Percentiles rank a stretch among this genome's conserved stretches.
phyloP scores from a whole-genome alignment of 2,113 vertebrate species.

The Orycteropus afer region DNA sequence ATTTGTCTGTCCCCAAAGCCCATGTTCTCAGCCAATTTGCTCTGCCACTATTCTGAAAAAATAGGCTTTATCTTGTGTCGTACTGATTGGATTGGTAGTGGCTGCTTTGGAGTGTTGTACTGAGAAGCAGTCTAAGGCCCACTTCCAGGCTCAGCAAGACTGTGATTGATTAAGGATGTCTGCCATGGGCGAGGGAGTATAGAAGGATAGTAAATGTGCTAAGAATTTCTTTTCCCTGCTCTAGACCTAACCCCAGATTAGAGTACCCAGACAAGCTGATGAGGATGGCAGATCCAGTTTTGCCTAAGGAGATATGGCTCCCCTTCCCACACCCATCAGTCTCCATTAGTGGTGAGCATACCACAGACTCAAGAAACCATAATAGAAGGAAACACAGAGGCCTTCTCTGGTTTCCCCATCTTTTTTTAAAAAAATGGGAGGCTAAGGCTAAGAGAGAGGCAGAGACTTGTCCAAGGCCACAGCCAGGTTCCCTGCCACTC shows the following conservation, averaged over 20 bases:
- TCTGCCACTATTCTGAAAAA: not conserved
- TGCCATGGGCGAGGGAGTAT: not conserved
- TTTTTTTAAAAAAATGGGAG: not conserved
- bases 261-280: not conserved
- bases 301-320: not conserved
- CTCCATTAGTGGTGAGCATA: not conserved
- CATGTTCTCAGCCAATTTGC: accelerated
- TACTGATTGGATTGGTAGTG: too few species aligned
- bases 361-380: not conserved
- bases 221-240: not conserved
- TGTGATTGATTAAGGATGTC: not conserved
- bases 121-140: not conserved
- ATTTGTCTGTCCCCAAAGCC: not conserved
- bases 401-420: not conserved
- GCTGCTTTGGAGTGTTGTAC: not conserved
- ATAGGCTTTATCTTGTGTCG: not conserved
- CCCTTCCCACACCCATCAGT: accelerated
- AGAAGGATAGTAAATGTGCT: accelerated
- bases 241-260: not conserved
- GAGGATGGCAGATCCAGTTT: not conserved
- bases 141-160: not conserved
- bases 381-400: not conserved
- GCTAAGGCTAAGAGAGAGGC: not conserved
- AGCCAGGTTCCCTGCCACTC: not conserved
- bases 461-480: too few species aligned